Conservation (phyloP, 2,888 invertebrate genomes). For the Acanthosepion pharaonis region DNA sequence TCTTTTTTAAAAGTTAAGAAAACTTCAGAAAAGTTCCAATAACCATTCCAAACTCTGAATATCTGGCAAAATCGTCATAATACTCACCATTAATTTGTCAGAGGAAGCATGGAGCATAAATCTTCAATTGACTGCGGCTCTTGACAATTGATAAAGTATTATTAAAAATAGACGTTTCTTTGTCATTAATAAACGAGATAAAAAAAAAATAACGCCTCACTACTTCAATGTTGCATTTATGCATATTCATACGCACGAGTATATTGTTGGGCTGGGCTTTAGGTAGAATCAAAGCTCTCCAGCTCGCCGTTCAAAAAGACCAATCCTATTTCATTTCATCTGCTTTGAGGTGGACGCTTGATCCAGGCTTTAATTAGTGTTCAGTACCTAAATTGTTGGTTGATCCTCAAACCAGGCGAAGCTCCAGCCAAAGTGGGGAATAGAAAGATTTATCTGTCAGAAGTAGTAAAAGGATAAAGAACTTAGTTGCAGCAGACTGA, state of each 20-base stretch:
- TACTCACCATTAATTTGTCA: too few relatives aligned
- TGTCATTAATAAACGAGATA: background rate
- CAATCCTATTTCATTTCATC: background rate
- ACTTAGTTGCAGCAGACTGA: background rate
- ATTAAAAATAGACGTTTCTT: constrained; percentile 4
- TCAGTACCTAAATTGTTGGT: constrained; percentile 17
- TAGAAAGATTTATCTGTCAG: background rate
- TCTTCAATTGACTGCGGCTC: too few relatives aligned
- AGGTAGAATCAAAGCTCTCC: background rate
- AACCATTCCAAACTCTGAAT: too few relatives aligned
- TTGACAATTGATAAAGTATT: background rate
- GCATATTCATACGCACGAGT: constrained; percentile 7
- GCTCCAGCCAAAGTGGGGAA: background rate
- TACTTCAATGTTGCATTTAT: background rate
- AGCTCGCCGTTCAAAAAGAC: background rate
- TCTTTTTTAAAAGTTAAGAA: too few relatives aligned
- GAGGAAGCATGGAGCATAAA: too few relatives aligned
- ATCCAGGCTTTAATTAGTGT: background rate
- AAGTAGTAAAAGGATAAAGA: background rate
- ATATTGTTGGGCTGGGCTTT: background rate
- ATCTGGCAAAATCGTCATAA: too few relatives aligned
- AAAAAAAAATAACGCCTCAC: background rate
- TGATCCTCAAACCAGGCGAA: constrained; percentile 16
- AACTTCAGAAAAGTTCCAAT: too few relatives aligned
- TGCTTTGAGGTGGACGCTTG: constrained; percentile 2